A percentile compares a stretch with the other conserved stretches of the same genome.
These are phyloP conservation scores for Arothron firmamentum DNA, from an alignment of 2,113 vertebrate genomes.

Conservation along the genomic window DNA sequence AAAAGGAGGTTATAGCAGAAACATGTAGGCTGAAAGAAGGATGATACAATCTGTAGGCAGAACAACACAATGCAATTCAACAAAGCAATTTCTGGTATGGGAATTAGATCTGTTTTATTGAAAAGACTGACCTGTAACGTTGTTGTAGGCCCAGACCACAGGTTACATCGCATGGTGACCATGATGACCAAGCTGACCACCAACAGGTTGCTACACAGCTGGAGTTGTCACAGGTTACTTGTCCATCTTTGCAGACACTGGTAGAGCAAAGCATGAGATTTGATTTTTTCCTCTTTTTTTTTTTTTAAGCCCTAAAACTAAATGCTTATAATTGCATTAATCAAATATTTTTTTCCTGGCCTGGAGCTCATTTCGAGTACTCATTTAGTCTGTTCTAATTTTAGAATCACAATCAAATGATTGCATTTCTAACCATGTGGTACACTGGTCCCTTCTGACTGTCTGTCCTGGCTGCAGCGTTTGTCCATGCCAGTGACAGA, in stretches of 20 bases:
- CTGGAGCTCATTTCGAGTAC: not conserved
- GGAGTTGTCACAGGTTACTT: slow-evolving; percentile 72
- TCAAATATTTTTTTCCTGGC: no score
- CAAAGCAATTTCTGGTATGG: no score
- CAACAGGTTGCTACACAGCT: slow-evolving; percentile 74
- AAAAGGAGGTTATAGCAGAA: no score
- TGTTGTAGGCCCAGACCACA: slow-evolving; percentile 80
- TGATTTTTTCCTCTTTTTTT: not conserved
- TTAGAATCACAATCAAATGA: slow-evolving; percentile 1
- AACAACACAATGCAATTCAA: not conserved
- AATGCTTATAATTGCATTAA: no score
- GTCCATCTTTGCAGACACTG: slow-evolving; percentile 78
- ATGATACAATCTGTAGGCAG: no score
- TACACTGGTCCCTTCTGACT: slow-evolving; percentile 72
- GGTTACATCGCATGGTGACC: slow-evolving; percentile 80
- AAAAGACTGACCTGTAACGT: slow-evolving; percentile 78
- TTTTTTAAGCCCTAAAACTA: no score
- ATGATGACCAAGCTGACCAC: slow-evolving; percentile 88
- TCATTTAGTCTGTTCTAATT: not conserved
- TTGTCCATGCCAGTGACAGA: slow-evolving; percentile 68
- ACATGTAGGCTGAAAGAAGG: no score
- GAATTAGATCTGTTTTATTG: no score
- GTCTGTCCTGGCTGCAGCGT: slow-evolving; percentile 67
- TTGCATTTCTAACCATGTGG: slow-evolving; percentile 72
- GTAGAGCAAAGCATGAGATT: not conserved